Evolutionary conservation across 2,888 invertebrate genomes (phyloP).

Genomic region (Athalia circularis): DNA sequence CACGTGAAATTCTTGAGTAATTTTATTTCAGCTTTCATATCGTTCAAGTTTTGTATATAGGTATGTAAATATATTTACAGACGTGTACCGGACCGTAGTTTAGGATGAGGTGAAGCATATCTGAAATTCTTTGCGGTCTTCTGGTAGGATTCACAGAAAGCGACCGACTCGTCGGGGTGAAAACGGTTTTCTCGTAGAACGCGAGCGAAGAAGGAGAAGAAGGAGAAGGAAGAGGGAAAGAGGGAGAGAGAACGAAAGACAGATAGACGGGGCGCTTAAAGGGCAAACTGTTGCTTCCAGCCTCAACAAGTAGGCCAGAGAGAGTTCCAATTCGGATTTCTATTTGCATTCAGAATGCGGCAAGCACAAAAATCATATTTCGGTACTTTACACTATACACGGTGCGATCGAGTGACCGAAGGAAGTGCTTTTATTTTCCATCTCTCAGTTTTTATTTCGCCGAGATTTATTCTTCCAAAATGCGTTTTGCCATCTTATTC

Average conservation of each 20-base stretch:
- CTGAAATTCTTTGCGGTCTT: conserved; percentile 34
- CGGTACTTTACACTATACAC: background rate
- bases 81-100: too few species aligned
- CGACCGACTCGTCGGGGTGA: conserved; percentile 1
- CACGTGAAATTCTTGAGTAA: too few species aligned
- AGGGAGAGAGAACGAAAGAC: conserved; percentile 20
- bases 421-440: background rate
- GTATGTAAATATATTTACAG: too few species aligned
- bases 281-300: conserved; percentile 73
- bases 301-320: conserved; percentile 69
- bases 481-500: background rate
- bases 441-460: background rate
- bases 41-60: too few species aligned
- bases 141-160: background rate
- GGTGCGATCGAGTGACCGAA: conserved; percentile 23
- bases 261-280: conserved; percentile 55
- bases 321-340: conserved; percentile 33
- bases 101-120: conserved; percentile 9
- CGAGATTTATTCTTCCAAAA: background rate
- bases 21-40: too few species aligned
- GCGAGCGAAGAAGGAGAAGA: conserved; percentile 5
- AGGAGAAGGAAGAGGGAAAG: conserved; percentile 1
- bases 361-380: conserved; percentile 24
- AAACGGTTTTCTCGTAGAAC: background rate
- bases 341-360: conserved; percentile 32